Conservation (phyloP, 1,140 invertebrate species). For the Harlomillsia oculata region DNA sequence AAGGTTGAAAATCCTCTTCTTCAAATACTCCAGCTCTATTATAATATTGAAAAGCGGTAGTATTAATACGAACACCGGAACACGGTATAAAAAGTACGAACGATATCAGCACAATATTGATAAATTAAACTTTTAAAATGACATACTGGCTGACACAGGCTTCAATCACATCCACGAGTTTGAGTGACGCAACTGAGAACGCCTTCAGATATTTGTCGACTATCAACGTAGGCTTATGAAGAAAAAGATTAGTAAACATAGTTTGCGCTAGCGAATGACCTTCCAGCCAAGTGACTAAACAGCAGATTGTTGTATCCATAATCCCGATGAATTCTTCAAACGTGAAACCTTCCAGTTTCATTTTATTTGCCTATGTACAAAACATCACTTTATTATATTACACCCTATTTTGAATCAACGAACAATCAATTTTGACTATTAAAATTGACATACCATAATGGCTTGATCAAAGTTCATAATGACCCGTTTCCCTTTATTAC, state of each 20-base stretch:
- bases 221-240: slow-evolving; percentile 81
- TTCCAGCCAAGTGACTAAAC: slow-evolving; percentile 88
- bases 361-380: slow-evolving; percentile 43
- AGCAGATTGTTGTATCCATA: slow-evolving; percentile 84
- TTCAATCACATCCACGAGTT: slow-evolving; percentile 81
- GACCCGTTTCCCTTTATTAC: slow-evolving; percentile 73
- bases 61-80: no score
- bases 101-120: neutral
- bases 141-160: slow-evolving; percentile 74
- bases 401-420: neutral
- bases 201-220: slow-evolving; percentile 71
- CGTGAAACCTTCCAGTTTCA: slow-evolving; percentile 66
- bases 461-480: slow-evolving; percentile 81
- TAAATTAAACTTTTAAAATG: neutral
- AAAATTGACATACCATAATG: slow-evolving; percentile 52
- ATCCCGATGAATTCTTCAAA: slow-evolving; percentile 66
- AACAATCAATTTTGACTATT: neutral
- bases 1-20: slow-evolving; percentile 92
- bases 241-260: slow-evolving; percentile 90
- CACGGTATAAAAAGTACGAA: neutral
- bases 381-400: neutral
- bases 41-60: slow-evolving; percentile 14
- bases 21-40: slow-evolving; percentile 71
- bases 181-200: slow-evolving; percentile 79
- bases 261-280: slow-evolving; percentile 94